Conservation (phyloP, 2,113 vertebrate species). For the Cnemophilus loriae region DNA sequence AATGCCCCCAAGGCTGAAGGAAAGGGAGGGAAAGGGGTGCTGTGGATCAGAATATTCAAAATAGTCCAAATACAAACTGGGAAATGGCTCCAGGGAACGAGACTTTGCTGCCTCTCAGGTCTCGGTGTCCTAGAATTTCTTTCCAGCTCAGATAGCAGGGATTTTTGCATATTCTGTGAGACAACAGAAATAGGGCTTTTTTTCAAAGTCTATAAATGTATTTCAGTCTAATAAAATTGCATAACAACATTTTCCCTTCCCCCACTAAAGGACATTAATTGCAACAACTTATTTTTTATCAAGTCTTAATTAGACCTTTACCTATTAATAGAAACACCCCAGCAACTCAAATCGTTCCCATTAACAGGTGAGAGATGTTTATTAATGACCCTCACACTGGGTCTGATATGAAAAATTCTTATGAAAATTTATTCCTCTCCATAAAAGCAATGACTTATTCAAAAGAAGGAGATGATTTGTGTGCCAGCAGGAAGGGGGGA, state of each 20-base stretch:
- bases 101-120: background rate
- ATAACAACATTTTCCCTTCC: background rate
- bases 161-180: background rate
- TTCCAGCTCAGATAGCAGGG: background rate
- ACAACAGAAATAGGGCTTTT: background rate
- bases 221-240: background rate
- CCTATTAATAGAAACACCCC: background rate
- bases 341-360: background rate
- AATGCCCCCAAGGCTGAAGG: background rate
- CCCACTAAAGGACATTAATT: background rate
- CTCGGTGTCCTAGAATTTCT: background rate
- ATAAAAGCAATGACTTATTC: slow-evolving; percentile 39
- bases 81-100: background rate
- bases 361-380: slow-evolving; percentile 4
- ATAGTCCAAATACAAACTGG: background rate
- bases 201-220: background rate
- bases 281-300: background rate
- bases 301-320: background rate
- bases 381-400: background rate
- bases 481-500: background rate
- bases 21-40: background rate
- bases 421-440: background rate
- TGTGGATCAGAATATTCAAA: background rate
- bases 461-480: background rate
- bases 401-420: background rate